Conservation (phyloP, 2,113 vertebrate genomes). For the Hemibagrus wyckioides region DNA sequence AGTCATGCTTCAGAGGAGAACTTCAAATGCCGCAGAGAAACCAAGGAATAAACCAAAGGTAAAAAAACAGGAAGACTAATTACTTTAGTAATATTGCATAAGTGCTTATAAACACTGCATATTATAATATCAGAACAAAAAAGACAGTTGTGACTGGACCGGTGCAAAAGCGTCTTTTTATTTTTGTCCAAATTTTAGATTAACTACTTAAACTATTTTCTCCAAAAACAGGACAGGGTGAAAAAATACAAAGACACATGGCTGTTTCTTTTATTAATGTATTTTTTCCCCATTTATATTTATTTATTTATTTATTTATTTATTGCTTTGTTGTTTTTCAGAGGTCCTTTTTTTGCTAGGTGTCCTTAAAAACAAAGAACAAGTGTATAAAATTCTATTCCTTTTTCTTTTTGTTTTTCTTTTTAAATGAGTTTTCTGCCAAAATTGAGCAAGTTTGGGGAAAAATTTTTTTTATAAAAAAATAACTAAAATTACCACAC, state of each 20-base stretch:
- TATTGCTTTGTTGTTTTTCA: neutral
- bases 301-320: neutral
- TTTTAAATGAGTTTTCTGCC: neutral
- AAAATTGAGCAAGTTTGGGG: neutral
- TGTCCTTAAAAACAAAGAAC: neutral
- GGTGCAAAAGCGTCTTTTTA: neutral
- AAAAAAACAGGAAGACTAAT: conserved; percentile 47
- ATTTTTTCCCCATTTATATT: too few relatives aligned
- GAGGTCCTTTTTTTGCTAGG: neutral
- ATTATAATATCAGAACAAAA: neutral
- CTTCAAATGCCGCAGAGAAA: conserved; percentile 81
- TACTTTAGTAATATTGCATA: neutral
- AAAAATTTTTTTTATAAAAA: neutral
- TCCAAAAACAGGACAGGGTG: neutral
- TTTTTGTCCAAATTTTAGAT: neutral
- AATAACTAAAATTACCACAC: neutral
- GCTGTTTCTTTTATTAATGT: too few relatives aligned
- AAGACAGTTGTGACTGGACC: neutral
- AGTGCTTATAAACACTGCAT: neutral
- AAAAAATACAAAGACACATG: neutral
- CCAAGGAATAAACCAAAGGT: conserved; percentile 85
- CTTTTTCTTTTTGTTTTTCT: neutral
- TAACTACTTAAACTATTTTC: neutral
- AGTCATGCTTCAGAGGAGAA: conserved; percentile 84
- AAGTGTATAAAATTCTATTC: neutral